Conservation (phyloP, 2,888 invertebrate species). For the Automeris io region DNA sequence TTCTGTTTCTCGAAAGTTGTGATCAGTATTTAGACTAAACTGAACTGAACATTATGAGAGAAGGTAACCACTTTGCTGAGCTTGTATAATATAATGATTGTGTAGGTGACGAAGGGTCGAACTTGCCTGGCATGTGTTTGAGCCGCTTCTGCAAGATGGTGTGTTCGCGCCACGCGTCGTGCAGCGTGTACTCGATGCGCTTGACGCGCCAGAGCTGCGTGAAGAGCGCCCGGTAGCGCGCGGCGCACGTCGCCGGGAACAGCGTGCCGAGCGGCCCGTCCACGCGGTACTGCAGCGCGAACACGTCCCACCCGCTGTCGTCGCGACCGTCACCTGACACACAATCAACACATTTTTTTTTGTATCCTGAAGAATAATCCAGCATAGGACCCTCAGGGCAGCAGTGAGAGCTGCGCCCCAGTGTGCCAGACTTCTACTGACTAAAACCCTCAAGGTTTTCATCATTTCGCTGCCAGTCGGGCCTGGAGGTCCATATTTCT, state of each 20-base stretch:
- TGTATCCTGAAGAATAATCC: no score
- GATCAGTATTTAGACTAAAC: no score
- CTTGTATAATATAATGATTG: background rate
- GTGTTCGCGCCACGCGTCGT: conserved; percentile 89
- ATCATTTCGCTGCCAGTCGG: no score
- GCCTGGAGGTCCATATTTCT: no score
- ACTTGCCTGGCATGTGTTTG: conserved; percentile 80
- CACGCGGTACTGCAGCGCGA: conserved; percentile 90
- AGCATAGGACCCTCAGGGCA: no score
- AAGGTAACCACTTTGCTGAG: no score
- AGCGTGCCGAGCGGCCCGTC: conserved; percentile 93
- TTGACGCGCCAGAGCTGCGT: conserved; percentile 93
- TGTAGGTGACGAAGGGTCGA: background rate
- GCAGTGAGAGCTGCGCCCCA: no score
- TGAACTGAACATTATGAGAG: no score
- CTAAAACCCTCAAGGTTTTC: no score
- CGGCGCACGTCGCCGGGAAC: conserved; percentile 83
- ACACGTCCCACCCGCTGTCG: conserved; percentile 94
- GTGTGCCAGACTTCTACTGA: no score
- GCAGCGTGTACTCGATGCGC: conserved; percentile 90
- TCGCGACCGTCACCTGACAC: conserved; percentile 69
- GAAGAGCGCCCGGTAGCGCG: conserved; percentile 87
- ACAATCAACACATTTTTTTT: background rate
- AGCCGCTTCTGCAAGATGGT: conserved; percentile 84
- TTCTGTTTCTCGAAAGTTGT: no score